Conservation (phyloP, 2,888 invertebrate genomes). For the Ectemnius lituratus region DNA sequence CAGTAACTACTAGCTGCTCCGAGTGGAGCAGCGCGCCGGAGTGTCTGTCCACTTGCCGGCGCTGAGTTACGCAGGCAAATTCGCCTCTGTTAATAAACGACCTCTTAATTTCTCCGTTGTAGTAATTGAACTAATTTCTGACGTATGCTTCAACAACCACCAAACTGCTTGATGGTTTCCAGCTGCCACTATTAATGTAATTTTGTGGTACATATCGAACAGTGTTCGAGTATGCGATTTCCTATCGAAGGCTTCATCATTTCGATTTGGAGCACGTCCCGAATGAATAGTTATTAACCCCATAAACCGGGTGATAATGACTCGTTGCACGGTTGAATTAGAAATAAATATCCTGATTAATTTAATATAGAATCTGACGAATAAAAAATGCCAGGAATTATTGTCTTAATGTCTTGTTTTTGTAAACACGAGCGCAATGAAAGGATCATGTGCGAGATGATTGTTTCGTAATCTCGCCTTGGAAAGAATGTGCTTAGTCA, state of each 20-base stretch:
- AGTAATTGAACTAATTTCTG: slow-evolving; percentile 1
- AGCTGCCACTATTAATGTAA: background rate
- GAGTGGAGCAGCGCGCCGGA: background rate
- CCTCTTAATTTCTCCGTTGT: background rate
- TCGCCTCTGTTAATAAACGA: background rate
- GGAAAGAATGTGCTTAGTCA: no score
- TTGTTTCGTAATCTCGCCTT: no score
- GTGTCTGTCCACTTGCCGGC: slow-evolving; percentile 7
- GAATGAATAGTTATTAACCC: no score
- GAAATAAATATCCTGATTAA: no score
- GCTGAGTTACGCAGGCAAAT: background rate
- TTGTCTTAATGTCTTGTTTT: no score
- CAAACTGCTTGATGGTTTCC: background rate
- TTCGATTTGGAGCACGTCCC: background rate
- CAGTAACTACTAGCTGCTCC: slow-evolving; percentile 27
- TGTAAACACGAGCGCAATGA: no score
- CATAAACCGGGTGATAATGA: no score
- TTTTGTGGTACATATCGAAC: background rate
- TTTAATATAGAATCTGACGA: no score
- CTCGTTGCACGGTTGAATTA: no score
- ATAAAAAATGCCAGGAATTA: no score
- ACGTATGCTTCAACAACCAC: background rate
- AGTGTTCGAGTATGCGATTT: background rate
- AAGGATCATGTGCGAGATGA: no score
- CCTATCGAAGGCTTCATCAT: background rate